Evolutionary conservation across 1,140 invertebrate species (phyloP).

Genomic region (Drosophila baimaii): DNA sequence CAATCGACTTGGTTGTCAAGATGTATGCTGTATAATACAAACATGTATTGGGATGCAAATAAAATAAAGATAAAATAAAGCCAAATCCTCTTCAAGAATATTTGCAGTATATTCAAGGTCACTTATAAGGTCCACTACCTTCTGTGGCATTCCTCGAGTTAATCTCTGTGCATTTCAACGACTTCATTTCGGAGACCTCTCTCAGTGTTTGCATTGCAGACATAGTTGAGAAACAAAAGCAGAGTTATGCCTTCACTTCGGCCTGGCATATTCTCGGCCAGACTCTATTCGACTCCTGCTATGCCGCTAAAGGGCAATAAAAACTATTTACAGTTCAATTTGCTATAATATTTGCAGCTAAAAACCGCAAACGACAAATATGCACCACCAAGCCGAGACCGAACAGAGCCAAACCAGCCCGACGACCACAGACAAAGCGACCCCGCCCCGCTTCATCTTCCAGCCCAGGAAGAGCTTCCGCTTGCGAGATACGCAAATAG

Average conservation of each 20-base stretch:
- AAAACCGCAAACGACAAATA: conserved; percentile 76
- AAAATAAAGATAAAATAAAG: neutral
- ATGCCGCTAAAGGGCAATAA: conserved; percentile 71
- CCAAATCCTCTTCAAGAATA: too few relatives aligned
- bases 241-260: conserved; percentile 48
- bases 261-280: conserved; percentile 38
- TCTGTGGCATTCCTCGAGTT: conserved; percentile 49
- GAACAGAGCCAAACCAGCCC: conserved; percentile 13
- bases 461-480: conserved; percentile 21
- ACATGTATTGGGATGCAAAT: too few relatives aligned
- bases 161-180: conserved; percentile 64
- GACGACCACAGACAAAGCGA: conserved; percentile 57
- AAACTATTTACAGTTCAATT: conserved; percentile 82
- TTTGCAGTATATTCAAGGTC: neutral
- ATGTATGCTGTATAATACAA: too few relatives aligned
- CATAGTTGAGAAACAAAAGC: conserved; percentile 50
- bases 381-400: conserved; percentile 55
- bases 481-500: conserved; percentile 51
- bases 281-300: conserved; percentile 10
- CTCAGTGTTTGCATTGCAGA: conserved; percentile 4
- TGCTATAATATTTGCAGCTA: conserved; percentile 80
- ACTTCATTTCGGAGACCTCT: conserved; percentile 60
- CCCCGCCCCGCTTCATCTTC: conserved; percentile 4
- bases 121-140: neutral
- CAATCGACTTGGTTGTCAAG: too few relatives aligned